Evolutionary conservation across 2,888 invertebrate genomes (phyloP).

Genomic region (Smittia aterrima): DNA sequence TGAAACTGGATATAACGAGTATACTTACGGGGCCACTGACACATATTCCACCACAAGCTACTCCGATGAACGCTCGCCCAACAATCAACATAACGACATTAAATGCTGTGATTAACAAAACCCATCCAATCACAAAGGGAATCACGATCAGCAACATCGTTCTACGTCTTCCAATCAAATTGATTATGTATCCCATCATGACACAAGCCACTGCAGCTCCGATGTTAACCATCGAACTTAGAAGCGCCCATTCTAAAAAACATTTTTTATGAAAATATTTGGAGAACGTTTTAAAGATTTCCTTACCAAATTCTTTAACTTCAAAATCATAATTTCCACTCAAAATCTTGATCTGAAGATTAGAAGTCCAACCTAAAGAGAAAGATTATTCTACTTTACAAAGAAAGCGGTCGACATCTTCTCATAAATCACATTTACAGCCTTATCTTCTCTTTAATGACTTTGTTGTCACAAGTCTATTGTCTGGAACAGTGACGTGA

Average conservation of each 20-base stretch:
- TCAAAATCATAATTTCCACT: conserved; percentile 58
- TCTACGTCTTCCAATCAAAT: conserved; percentile 69
- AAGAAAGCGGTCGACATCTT: conserved; percentile 45
- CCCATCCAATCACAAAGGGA: conserved; percentile 74
- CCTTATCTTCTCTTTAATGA: conserved; percentile 53
- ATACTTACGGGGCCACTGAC: conserved; percentile 70
- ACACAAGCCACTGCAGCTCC: conserved; percentile 72
- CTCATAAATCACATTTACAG: too few relatives aligned
- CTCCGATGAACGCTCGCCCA: conserved; percentile 52
- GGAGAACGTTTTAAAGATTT: neutral
- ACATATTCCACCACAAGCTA: conserved; percentile 69
- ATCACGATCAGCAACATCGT: conserved; percentile 56
- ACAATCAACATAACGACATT: conserved; percentile 54
- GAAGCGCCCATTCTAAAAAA: conserved; percentile 63
- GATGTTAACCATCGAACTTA: conserved; percentile 66
- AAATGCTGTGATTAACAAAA: conserved; percentile 69
- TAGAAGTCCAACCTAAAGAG: conserved; percentile 1
- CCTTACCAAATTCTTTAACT: conserved; percentile 53
- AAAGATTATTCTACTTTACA: too few relatives aligned
- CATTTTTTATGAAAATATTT: too few relatives aligned
- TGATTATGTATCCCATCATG: conserved; percentile 68
- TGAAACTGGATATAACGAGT: neutral
- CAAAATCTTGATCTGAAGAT: conserved; percentile 5
- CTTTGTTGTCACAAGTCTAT: conserved; percentile 79
- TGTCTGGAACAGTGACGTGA: too few relatives aligned